Evolutionary conservation across 2,888 invertebrate genomes (phyloP), one percentile per base, ranked within the genome.

Genomic region (Watsonalla binaria): DNA sequence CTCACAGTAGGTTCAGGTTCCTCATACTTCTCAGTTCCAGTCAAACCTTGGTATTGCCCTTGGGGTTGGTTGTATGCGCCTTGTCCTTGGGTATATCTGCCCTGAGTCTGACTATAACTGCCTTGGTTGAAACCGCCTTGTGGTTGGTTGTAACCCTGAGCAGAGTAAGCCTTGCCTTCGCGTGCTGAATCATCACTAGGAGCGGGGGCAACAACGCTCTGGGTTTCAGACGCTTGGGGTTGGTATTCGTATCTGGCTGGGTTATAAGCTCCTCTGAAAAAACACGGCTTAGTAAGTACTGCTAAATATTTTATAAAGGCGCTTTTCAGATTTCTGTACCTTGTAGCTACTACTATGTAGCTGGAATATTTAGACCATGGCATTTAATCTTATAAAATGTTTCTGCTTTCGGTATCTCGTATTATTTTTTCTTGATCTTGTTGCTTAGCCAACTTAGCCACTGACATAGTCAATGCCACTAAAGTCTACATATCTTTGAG

Each of bases 1-100:
- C 86, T 83, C 54, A 90, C 90, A 59, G 90, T 90, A 45, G 89
- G 86, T 58, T 88, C 88, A 15, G 84, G 83, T 45, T 86, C 84
- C 54, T 81, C 60, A 45, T 62, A 56, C 51, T 47, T 42, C 11
- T 42, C 42, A 2, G 13, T 54, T 61, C 55, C n/a, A 45, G 11
- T 46, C 47, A 47, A 39, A 39, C 15, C n/a, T 51, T 6, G 42
- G 53, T 42, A 48, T 11, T 47, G 45, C 14, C 48, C 48, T 14
- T 53, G 53, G 37, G 45, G 53, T n/a, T 60, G 53, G 8, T 51
- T 55, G 46, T 55, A 59, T 33, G 52, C 53, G 47, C 49, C 45
- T 56, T 24, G 37, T 6, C 13, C 33, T 59, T 65, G 24, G 24
- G 24, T 24, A 24, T 24, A 24, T 24, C 24, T 48, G 49, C 65